phyloP scores from a whole-genome alignment of 2,113 vertebrate genomes.

The Actenoides hombroni region DNA sequence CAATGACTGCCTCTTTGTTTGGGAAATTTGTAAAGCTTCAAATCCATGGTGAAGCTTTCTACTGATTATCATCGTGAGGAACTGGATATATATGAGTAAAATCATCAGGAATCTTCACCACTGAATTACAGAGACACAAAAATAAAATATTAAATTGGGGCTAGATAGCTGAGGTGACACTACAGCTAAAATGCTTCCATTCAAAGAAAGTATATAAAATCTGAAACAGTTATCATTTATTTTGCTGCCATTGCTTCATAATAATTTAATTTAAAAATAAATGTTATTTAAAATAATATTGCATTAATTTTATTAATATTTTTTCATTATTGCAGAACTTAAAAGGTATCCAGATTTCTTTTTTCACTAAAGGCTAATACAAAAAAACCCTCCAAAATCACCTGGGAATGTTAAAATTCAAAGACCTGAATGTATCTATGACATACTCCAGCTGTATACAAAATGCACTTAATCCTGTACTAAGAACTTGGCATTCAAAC shows the following conservation, averaged over 20 bases:
- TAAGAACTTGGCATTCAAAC: conserved; percentile 48
- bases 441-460: conserved; percentile 64
- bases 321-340: not conserved
- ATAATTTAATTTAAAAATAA: not conserved
- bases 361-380: not conserved
- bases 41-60: not conserved
- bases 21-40: not conserved
- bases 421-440: conserved; percentile 46
- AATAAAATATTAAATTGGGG: not conserved
- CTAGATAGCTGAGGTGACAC: not conserved
- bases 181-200: not conserved
- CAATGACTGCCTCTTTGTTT: not conserved
- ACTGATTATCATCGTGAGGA: not conserved
- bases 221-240: not conserved
- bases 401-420: conserved; percentile 50
- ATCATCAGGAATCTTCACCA: not conserved
- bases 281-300: not conserved
- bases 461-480: conserved; percentile 35
- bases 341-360: not conserved
- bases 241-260: not conserved
- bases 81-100: not conserved
- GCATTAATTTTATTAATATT: not conserved
- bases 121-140: not conserved
- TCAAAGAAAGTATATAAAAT: not conserved
- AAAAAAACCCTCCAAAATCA: not conserved